Evolutionary conservation across 2,797 vertebrate genomes (phyloP).

Genomic region (Enteromius mattozi): DNA sequence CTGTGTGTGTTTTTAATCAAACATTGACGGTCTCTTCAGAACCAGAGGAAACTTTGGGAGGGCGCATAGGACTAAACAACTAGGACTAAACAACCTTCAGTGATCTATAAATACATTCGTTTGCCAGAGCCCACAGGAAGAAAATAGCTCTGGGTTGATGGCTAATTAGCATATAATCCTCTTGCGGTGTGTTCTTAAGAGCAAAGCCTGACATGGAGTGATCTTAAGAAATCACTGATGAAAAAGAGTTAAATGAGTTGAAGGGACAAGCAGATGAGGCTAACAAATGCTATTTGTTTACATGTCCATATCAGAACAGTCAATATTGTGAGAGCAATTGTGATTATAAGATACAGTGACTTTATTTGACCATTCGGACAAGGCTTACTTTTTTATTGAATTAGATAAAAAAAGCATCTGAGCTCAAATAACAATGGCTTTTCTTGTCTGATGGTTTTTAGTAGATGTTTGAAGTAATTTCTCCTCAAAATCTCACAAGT

Average conservation of each 20-base stretch:
- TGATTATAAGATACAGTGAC: not conserved
- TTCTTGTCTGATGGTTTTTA: not conserved
- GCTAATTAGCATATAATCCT: conserved; percentile 66
- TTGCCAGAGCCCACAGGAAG: conserved; percentile 30
- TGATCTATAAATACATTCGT: conserved; percentile 51
- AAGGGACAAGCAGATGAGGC: conserved; percentile 3
- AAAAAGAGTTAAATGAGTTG: conserved; percentile 31
- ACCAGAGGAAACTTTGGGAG: not conserved
- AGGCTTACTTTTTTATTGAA: not conserved
- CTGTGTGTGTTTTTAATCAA: conserved; percentile 16
- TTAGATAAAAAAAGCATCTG: not conserved
- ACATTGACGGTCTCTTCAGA: conserved; percentile 5
- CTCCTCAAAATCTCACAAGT: not conserved
- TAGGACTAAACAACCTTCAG: conserved; percentile 46
- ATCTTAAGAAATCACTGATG: conserved; percentile 29
- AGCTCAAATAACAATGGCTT: not conserved
- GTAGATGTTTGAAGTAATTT: not conserved
- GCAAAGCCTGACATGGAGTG: conserved; percentile 62
- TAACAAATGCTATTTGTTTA: not conserved
- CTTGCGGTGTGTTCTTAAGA: conserved; percentile 58
- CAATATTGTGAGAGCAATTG: not conserved
- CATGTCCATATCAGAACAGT: not conserved
- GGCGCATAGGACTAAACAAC: conserved; percentile 16
- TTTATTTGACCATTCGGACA: not conserved
- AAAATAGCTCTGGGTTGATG: conserved; percentile 55